Evolutionary conservation across 2,797 vertebrate genomes (phyloP).

Genomic region (Rousettus madagascariensis): DNA sequence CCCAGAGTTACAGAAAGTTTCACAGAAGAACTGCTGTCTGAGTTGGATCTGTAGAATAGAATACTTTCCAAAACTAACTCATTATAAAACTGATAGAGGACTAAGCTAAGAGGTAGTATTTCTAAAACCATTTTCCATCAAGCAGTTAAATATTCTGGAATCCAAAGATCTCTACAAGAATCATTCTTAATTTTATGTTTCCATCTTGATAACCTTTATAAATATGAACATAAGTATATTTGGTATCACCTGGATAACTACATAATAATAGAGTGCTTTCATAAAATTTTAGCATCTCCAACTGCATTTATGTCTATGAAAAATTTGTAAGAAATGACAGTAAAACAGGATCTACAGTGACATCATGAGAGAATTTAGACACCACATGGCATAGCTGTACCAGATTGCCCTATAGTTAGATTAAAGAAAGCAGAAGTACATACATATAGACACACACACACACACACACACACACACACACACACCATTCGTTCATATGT

Average conservation of each 20-base stretch:
- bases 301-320: not conserved
- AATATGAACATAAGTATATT: not conserved
- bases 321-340: not conserved
- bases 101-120: not conserved
- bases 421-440: not conserved
- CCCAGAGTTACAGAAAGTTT: not conserved
- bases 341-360: not conserved
- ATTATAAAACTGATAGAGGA: not conserved
- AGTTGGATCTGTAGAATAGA: not conserved
- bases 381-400: not conserved
- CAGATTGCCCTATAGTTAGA: not conserved
- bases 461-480: no score
- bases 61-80: not conserved
- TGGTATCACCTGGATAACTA: not conserved
- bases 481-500: not conserved
- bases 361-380: not conserved
- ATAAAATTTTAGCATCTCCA: not conserved
- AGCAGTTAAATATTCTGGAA: not conserved
- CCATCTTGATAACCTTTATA: constrained; percentile 4
- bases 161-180: not conserved
- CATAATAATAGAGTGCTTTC: not conserved
- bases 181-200: not conserved
- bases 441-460: not conserved
- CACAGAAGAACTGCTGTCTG: not conserved
- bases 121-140: not conserved